Base-by-base conservation (phyloP, 2,888 invertebrate genomes). In the Rosalia funebris region DNA sequence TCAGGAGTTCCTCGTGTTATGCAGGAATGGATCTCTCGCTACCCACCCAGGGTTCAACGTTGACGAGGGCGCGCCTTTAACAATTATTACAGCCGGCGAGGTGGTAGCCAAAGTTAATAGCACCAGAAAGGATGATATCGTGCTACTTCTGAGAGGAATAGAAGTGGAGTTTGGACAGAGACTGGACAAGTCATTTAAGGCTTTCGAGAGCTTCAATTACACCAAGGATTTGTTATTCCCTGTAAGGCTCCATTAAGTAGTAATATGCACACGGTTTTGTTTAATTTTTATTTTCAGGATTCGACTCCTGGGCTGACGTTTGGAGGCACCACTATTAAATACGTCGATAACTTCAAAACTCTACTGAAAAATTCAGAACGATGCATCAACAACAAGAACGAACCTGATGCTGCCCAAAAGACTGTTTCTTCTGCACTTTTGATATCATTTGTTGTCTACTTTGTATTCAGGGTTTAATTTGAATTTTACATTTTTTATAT, bases 61-160 rank as follows among this genome's bases (percentile, higher is more conserved):
- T 0, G 86, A 87, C 61, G 82, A 84, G 3, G 72, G 74, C 57
- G 88, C 88, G 63, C 82, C 86, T 0, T 79, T 89, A 5, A 84
- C 87, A 0, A 80, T 83, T 15, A 85, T 87, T 0, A 86, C 88
- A 1, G 87, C 87, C 64, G 86, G 87, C 11, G 89, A 88, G 79
- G 83, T 89, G n/a, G 71, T 87, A 4, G 76, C 84, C 0, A 83
- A 84, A 69, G 81, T 83, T 10, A 69, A 71, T 34, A 73, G 70
- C 57, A 7, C 66, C 0, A 79, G 77, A 60, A 75, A 71, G 55
- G 59, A 56, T 9, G 75, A 79, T 57, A 72, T 72, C n/a, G 60
- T 66, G 14, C 41, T 73, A 7, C 70, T 71, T n/a, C 57, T 80
- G 34, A 64, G 68, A 36, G 73, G 75, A 42, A 75, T 77, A 47